Percentiles rank a stretch among this genome's conserved stretches.
Evolutionary conservation across 2,113 vertebrate species (phyloP).

Genomic region (Chrysemys picta): DNA sequence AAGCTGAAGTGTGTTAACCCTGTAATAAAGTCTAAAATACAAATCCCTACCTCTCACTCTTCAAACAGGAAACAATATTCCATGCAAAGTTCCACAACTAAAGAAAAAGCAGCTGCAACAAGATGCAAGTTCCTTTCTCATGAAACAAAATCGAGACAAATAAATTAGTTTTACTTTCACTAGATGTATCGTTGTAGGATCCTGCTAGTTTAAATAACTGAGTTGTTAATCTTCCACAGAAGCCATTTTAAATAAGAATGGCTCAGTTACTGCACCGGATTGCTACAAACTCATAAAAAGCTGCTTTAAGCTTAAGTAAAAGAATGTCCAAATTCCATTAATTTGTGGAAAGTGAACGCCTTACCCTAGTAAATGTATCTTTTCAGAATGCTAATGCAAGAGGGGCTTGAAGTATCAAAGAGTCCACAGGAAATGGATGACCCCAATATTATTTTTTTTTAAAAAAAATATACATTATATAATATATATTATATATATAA

Average conservation of each 20-base stretch:
- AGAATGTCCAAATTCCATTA: conserved; percentile 84
- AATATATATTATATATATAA: conserved; percentile 87
- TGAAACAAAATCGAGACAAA: conserved; percentile 83
- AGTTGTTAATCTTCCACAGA: conserved; percentile 84
- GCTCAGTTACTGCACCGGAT: conserved; percentile 84
- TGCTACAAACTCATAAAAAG: conserved; percentile 87
- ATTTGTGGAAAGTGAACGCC: conserved; percentile 81
- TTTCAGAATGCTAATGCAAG: conserved; percentile 84
- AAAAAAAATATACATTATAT: conserved; percentile 88
- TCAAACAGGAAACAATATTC: conserved; percentile 71
- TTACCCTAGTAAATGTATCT: conserved; percentile 80
- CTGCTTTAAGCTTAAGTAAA: conserved; percentile 87
- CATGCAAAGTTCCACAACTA: conserved; percentile 82
- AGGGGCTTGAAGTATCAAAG: conserved; percentile 86
- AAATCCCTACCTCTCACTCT: conserved; percentile 77
- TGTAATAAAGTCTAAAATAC: conserved; percentile 81
- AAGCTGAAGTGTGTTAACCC: conserved; percentile 80
- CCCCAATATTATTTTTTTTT: conserved; percentile 83
- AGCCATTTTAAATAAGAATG: conserved; percentile 85
- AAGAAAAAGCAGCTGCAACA: conserved; percentile 83
- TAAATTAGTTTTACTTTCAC: conserved; percentile 84
- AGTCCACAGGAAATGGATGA: conserved; percentile 87
- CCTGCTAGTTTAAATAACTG: conserved; percentile 85
- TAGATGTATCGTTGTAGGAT: conserved; percentile 83
- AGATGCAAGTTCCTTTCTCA: conserved; percentile 80